phyloP scores from a whole-genome alignment of 2,113 vertebrate species.

The Phaethornis superciliosus region DNA sequence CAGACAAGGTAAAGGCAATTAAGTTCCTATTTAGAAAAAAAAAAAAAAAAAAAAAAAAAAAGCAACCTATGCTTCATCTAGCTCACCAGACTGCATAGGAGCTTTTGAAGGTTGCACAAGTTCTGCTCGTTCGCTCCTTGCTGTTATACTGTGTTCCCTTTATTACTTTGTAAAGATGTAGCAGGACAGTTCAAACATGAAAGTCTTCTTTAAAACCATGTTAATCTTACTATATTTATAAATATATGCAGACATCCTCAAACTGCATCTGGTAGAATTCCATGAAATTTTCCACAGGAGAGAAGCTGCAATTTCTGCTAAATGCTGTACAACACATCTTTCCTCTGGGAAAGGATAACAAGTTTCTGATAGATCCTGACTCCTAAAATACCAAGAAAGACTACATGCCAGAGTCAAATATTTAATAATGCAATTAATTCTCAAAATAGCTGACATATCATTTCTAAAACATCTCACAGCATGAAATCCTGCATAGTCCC shows the following conservation, averaged over 20 bases:
- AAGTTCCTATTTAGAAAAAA: neutral
- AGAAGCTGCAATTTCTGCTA: neutral
- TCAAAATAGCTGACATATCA: slow-evolving; percentile 19
- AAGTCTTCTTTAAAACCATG: neutral
- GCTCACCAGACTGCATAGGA: neutral
- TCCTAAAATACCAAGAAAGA: neutral
- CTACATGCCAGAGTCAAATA: neutral
- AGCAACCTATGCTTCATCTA: neutral
- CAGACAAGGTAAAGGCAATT: neutral
- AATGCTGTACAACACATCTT: neutral
- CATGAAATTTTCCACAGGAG: neutral
- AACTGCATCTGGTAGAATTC: neutral
- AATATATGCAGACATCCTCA: neutral
- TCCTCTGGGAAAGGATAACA: neutral
- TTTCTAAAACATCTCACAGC: slow-evolving; percentile 34
- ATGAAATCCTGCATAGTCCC: neutral
- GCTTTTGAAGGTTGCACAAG: neutral
- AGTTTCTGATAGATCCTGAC: neutral
- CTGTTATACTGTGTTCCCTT: neutral
- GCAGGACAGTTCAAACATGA: neutral
- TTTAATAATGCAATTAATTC: slow-evolving; percentile 31
- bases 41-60: neutral
- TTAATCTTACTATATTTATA: neutral
- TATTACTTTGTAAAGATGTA: neutral
- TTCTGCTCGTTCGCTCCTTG: neutral